A percentile compares a stretch with the other conserved stretches of the same genome.
These are phyloP conservation scores for Atopsyche davidsoni DNA, from an alignment of 1,140 invertebrate genomes.

Conservation along the genomic window DNA sequence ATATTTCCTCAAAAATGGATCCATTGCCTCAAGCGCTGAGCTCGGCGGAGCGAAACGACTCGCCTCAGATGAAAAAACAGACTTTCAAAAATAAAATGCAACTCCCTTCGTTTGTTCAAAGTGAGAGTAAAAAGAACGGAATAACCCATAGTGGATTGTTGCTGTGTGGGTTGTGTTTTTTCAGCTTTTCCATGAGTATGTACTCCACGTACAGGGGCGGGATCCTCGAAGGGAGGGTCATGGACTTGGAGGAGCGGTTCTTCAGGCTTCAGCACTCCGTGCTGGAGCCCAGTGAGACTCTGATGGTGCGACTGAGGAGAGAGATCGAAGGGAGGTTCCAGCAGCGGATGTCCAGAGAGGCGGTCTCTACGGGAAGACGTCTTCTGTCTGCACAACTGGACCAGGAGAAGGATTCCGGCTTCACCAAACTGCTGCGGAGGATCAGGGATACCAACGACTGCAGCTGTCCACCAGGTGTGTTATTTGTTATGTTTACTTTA, in stretches of 20 bases:
- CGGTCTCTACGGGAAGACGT: constrained; percentile 24
- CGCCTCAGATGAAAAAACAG: constrained; percentile 10
- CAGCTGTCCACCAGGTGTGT: constrained; percentile 28
- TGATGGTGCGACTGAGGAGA: constrained; percentile 23
- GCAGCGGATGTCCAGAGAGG: constrained; percentile 26
- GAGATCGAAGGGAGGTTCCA: constrained; percentile 24
- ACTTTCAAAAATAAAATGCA: constrained; percentile 16
- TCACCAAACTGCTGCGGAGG: constrained; percentile 21
- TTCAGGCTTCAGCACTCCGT: constrained; percentile 15
- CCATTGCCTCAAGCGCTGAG: not conserved
- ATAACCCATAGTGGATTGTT: constrained; percentile 18
- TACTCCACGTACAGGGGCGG: constrained; percentile 24
- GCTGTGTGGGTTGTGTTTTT: constrained; percentile 25
- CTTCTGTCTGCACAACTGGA: constrained; percentile 23
- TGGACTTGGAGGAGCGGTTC: constrained; percentile 23
- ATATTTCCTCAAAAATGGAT: constrained; percentile 12
- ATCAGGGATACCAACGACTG: constrained; percentile 26
- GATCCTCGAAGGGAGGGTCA: constrained; percentile 22
- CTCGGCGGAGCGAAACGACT: constrained; percentile 4
- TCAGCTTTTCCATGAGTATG: constrained; percentile 22
- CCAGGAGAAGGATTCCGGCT: constrained; percentile 10
- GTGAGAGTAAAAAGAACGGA: constrained; percentile 8
- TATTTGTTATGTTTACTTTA: not conserved
- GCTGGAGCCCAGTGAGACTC: constrained; percentile 22
- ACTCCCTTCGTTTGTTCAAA: constrained; percentile 1